Evolutionary conservation across 2,888 invertebrate species (phyloP).

Genomic region (Nasonia oneida): DNA sequence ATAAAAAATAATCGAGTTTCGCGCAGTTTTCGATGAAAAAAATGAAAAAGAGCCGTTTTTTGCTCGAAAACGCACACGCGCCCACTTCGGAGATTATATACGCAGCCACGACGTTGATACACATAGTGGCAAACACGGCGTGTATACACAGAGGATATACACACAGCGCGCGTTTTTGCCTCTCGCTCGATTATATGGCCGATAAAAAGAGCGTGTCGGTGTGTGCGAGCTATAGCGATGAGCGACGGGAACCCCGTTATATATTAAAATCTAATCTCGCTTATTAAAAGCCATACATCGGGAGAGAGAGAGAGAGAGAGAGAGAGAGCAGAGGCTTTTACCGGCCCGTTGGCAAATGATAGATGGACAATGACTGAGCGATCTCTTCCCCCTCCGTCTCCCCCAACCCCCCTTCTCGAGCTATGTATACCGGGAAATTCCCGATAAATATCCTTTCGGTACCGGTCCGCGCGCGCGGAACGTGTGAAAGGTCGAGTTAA

Average conservation of each 20-base stretch:
- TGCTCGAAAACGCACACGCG: background rate
- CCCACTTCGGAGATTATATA: background rate
- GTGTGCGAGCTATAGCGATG: background rate
- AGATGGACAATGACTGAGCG: slow-evolving; percentile 44
- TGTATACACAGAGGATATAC: background rate
- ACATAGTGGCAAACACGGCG: slow-evolving; percentile 1
- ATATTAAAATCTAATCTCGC: slow-evolving; percentile 52
- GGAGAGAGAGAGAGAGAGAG: too few relatives aligned
- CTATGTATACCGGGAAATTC: slow-evolving; percentile 1
- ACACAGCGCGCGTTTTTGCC: background rate
- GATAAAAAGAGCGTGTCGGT: background rate
- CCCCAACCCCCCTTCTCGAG: background rate
- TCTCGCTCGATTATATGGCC: background rate
- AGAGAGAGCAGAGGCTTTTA: background rate
- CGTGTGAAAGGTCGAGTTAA: slow-evolving; percentile 31
- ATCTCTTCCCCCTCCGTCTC: background rate
- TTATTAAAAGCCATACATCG: slow-evolving; percentile 6
- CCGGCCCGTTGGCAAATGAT: slow-evolving; percentile 23
- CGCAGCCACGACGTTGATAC: background rate
- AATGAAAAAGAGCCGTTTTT: background rate
- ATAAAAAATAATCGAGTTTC: slow-evolving; percentile 2
- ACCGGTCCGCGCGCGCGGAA: background rate
- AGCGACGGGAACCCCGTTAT: slow-evolving; percentile 1
- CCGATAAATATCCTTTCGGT: slow-evolving; percentile 1
- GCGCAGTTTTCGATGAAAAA: background rate